These are phyloP conservation scores for Atta colombica DNA, from an alignment of 1,140 invertebrate genomes.

Conservation along the genomic window DNA sequence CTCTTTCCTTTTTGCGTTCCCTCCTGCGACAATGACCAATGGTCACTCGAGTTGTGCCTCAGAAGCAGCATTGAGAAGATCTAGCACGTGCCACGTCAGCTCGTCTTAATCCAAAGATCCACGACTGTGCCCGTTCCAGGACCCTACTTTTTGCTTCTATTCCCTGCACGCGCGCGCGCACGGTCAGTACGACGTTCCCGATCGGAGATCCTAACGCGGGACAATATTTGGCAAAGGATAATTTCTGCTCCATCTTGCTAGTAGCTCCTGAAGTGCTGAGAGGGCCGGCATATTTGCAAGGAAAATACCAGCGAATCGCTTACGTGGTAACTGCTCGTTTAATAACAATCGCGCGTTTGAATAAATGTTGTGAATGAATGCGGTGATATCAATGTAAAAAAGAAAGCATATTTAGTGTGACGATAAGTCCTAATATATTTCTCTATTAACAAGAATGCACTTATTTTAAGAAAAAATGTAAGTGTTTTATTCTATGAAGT, in stretches of 20 bases:
- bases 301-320: slow-evolving; percentile 29
- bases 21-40: slow-evolving; percentile 78
- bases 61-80: slow-evolving; percentile 74
- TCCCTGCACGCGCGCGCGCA: slow-evolving; percentile 71
- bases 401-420: not conserved
- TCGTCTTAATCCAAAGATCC: slow-evolving; percentile 79
- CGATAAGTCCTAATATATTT: not conserved
- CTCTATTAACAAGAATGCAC: not conserved
- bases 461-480: not conserved
- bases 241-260: slow-evolving; percentile 46
- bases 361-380: not conserved
- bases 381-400: not conserved
- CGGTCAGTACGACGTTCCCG: slow-evolving; percentile 72
- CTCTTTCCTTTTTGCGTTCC: slow-evolving; percentile 75
- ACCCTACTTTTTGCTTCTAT: slow-evolving; percentile 62
- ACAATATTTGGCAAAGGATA: slow-evolving; percentile 63
- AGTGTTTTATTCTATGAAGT: not conserved
- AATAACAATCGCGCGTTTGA: slow-evolving; percentile 22
- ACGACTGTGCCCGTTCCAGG: slow-evolving; percentile 34
- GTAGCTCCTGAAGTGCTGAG: slow-evolving; percentile 35
- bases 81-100: slow-evolving; percentile 75
- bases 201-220: slow-evolving; percentile 49
- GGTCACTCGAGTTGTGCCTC: slow-evolving; percentile 76
- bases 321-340: slow-evolving; percentile 28
- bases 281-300: slow-evolving; percentile 41